phyloP scores from a whole-genome alignment of 2,113 vertebrate genomes.

The Canis aureus region DNA sequence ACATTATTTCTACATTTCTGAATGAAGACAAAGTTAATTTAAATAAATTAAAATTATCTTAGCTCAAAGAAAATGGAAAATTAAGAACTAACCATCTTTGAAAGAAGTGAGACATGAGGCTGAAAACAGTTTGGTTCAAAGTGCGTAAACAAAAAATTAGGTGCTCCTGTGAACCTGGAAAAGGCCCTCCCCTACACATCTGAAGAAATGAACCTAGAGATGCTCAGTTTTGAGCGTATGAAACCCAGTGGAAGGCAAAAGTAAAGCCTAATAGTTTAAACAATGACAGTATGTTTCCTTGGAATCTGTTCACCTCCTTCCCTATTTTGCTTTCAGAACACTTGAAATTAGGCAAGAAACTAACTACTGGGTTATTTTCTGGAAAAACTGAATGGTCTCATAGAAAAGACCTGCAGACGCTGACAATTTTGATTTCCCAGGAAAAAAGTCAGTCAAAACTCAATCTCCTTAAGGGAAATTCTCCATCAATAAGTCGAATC shows the following conservation, averaged over 20 bases:
- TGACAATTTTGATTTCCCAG: not conserved
- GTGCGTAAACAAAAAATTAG: not conserved
- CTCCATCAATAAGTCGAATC: not conserved
- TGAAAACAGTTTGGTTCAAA: constrained; percentile 27
- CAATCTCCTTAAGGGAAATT: not conserved
- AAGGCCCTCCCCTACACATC: not conserved
- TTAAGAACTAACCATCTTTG: constrained; percentile 3
- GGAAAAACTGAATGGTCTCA: not conserved
- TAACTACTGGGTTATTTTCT: constrained; percentile 11
- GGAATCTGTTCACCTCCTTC: not conserved
- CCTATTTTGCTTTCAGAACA: not conserved
- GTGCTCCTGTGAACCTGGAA: not conserved
- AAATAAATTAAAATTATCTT: constrained; percentile 26
- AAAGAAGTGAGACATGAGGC: not conserved
- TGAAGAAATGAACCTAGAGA: constrained; percentile 10
- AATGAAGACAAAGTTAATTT: constrained; percentile 5
- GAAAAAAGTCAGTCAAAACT: not conserved
- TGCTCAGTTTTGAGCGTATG: not conserved
- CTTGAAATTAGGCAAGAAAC: not conserved
- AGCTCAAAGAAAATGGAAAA: not conserved
- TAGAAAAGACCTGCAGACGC: not conserved
- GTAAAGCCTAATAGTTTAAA: not conserved
- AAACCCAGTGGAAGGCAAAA: not conserved
- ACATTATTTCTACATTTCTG: not conserved
- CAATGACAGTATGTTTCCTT: not conserved